A percentile compares a stretch with the other conserved stretches of the same genome.
These are phyloP conservation scores for Anguilla rostrata DNA, from an alignment of 2,113 vertebrate genomes.

Conservation along the genomic window DNA sequence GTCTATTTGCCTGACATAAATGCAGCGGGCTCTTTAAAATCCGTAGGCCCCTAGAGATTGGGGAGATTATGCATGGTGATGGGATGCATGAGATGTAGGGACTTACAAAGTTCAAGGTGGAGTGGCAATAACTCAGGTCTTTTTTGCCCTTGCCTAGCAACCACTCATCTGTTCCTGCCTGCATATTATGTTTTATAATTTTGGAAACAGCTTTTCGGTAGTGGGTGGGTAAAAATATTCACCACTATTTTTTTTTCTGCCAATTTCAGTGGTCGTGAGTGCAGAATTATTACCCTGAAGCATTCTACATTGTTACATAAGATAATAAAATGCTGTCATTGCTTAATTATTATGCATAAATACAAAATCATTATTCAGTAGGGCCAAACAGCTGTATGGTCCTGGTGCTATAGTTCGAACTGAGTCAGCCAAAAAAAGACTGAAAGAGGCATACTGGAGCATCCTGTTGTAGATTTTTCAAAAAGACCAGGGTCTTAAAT, in stretches of 20 bases:
- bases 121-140: background rate
- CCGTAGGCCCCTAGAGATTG: background rate
- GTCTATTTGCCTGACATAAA: background rate
- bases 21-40: background rate
- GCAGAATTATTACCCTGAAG: background rate
- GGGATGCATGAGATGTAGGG: background rate
- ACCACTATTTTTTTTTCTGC: background rate
- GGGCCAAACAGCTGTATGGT: background rate
- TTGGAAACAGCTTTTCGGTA: background rate
- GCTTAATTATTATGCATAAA: background rate
- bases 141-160: background rate
- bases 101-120: background rate
- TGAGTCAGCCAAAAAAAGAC: background rate
- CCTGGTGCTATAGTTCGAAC: background rate
- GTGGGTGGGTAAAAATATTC: background rate
- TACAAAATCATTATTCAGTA: background rate
- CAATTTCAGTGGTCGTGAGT: background rate
- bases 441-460: background rate
- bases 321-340: background rate
- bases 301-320: background rate
- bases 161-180: too few species aligned
- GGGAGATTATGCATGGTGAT: background rate
- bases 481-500: slow-evolving; percentile 12
- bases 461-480: background rate
- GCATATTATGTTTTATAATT: background rate